Evolutionary conservation across 2,888 invertebrate species (phyloP), one percentile per base, ranked within the genome.

Genomic region (Parelbella ahira): DNA sequence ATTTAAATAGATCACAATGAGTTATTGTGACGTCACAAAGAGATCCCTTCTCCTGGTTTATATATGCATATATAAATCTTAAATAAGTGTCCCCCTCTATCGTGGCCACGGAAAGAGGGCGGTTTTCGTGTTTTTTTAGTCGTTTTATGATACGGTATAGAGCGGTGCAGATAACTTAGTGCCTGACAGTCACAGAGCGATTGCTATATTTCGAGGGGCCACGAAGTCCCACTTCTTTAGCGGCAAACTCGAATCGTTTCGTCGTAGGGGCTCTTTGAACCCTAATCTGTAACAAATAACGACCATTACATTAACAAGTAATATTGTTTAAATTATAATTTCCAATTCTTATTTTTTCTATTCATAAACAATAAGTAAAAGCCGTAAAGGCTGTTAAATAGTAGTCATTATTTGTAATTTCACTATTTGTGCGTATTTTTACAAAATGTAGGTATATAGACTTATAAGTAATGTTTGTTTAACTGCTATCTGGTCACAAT

Each of bases 11-110:
- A 82, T 82, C 79, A 86, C 84, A 86, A 83, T 71, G 45, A 38
- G 46, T 46, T 64, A 70, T 79, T 86, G 87, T 86, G 87, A 87
- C 86, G 86, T 87, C 81, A 87, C 83, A 59, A 69, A 79, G 87
- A 87, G 87, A 87, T 87, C 87, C 60, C 72, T 65, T 69, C 70
- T 72, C 65, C 57, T n/a, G n/a, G 61, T 78, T 79, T 77, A 83
- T 80, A 83, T 83, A 84, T 84, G 82, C 80, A 83, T 83, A 86
- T 84, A 84, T 80, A 76, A 65, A 64, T 48, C 43, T 42, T 42
- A 44, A 61, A 62, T 62, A 41, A 27, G 33, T 39, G 32, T 27
- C 32, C 32, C 39, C 57, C 65, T 65, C 86, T 73, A 72, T 67
- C 82, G 81, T 83, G 86, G 87, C 87, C 86, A 81, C 81, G 50